A percentile compares a stretch with the other conserved stretches of the same genome.
These are phyloP conservation scores for Pachyuromys duprasi DNA, from an alignment of 2,797 vertebrate genomes.

Conservation along the genomic window DNA sequence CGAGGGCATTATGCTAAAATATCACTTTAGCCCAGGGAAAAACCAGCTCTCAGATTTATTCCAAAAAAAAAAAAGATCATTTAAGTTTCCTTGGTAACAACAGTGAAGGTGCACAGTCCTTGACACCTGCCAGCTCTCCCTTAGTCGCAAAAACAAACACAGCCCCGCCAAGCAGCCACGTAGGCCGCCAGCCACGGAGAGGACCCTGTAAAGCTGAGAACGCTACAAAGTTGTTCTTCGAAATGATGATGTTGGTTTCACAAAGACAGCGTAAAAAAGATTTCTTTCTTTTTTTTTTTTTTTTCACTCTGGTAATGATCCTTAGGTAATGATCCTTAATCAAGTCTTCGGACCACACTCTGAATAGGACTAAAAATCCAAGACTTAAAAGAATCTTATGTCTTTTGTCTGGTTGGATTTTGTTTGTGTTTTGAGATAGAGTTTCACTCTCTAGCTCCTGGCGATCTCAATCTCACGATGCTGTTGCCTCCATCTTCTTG, in stretches of 20 bases:
- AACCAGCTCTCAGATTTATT: background rate
- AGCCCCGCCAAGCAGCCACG: background rate
- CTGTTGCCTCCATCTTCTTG: background rate
- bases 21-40: constrained; percentile 19
- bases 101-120: background rate
- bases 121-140: background rate
- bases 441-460: background rate
- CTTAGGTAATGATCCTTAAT: background rate
- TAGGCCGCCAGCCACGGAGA: background rate
- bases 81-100: constrained; percentile 16
- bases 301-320: background rate
- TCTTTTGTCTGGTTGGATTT: background rate
- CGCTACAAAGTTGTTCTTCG: background rate
- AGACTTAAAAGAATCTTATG: background rate
- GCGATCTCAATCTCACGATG: background rate
- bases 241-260: background rate
- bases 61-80: background rate
- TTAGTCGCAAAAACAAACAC: background rate
- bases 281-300: background rate
- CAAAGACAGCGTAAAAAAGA: background rate
- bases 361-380: background rate
- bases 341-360: background rate
- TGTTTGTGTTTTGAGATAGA: background rate
- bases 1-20: background rate
- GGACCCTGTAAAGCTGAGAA: background rate